Conservation (phyloP, 2,888 invertebrate species). For the Hemistola chrysoprasaria region DNA sequence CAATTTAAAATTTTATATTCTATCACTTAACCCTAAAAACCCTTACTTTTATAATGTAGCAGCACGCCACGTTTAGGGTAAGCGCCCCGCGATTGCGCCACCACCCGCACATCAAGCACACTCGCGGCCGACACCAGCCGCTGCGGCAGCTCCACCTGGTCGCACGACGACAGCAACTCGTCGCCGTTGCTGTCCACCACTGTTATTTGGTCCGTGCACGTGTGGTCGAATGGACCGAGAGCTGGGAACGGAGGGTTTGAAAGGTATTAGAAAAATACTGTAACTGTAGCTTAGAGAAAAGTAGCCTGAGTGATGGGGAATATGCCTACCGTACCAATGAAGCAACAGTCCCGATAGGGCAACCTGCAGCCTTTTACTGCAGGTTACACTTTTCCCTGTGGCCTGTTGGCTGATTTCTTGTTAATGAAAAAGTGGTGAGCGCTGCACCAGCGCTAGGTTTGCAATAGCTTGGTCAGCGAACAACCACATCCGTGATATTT, state of each 20-base stretch:
- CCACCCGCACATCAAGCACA: conserved; percentile 69
- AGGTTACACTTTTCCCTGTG: too few relatives aligned
- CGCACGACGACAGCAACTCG: conserved; percentile 75
- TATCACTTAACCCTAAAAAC: not conserved
- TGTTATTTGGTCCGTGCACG: conserved; percentile 78
- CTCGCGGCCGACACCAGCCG: conserved; percentile 72
- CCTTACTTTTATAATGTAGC: conserved; percentile 84
- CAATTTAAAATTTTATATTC: not conserved
- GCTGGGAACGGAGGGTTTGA: too few relatives aligned
- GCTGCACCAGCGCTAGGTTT: too few relatives aligned
- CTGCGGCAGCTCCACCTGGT: conserved; percentile 76
- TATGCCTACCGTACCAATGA: not conserved
- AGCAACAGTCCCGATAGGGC: too few relatives aligned
- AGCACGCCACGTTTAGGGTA: conserved; percentile 85
- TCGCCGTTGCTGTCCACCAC: conserved; percentile 75
- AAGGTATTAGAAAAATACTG: conserved; percentile 3
- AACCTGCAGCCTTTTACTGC: too few relatives aligned
- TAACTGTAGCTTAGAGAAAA: too few relatives aligned
- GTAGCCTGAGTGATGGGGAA: too few relatives aligned
- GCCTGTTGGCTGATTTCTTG: too few relatives aligned
- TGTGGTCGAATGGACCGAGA: conserved; percentile 71
- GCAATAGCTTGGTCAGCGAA: too few relatives aligned
- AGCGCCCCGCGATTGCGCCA: conserved; percentile 72
- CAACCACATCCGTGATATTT: too few relatives aligned
- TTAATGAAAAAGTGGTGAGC: too few relatives aligned